These are phyloP conservation scores for Drosophila prostipennis DNA, from an alignment of 2,888 invertebrate species.

Conservation along the genomic window DNA sequence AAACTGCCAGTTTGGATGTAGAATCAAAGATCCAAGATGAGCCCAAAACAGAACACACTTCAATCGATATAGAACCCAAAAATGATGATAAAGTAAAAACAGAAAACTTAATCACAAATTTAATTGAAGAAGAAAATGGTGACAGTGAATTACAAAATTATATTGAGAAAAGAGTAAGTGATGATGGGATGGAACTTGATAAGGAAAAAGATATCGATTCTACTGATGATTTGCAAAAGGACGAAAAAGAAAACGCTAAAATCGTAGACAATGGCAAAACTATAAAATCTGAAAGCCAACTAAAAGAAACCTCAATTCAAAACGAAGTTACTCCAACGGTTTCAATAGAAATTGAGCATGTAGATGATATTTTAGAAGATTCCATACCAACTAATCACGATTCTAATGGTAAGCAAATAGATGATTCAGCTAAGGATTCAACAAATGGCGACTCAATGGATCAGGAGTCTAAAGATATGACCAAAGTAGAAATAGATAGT, in stretches of 20 bases:
- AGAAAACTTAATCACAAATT: neutral
- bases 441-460: neutral
- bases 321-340: constrained; percentile 2
- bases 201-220: neutral
- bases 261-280: neutral
- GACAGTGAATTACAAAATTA: neutral
- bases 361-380: constrained; percentile 11
- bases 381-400: neutral
- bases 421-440: neutral
- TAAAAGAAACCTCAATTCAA: neutral
- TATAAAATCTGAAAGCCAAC: neutral
- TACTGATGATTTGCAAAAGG: neutral
- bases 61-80: neutral
- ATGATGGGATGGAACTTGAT: neutral
- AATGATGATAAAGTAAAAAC: neutral
- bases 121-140: neutral
- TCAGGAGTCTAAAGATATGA: neutral
- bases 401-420: neutral
- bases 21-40: neutral
- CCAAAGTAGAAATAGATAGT: constrained; percentile 4
- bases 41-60: neutral
- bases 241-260: neutral
- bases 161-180: neutral
- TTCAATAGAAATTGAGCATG: constrained; percentile 27
- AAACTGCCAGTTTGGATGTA: neutral